Evolutionary conservation across 2,888 invertebrate species (phyloP), one percentile per base, ranked within the genome.

Genomic region (Helobdella robusta): DNA sequence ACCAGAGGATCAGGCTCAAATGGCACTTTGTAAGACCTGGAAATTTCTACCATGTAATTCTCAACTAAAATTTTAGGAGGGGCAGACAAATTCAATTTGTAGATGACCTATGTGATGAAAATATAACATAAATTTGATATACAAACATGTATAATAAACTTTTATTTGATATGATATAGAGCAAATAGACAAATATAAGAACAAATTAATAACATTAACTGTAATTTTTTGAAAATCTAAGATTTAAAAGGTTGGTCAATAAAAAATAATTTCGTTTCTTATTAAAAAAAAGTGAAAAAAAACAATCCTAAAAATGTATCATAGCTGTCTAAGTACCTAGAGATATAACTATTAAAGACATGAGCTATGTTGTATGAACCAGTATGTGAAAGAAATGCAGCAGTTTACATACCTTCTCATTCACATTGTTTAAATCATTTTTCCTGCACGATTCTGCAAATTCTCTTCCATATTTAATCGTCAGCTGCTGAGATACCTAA

Each of bases 41-140:
- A 92, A 73, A 97, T 97, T 82, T 94, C 94, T 11, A 72, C 66
- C 71, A 73, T 65, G 64, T 73, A 73, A 77, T 88, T 89, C 78
- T 95, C 95, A 8, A 97, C 88, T n/a, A 97, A 83, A 62, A 93
- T 81, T 78, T 92, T 94, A 0, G 94, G 90, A 1, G 95, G 95
- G 46, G 91, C 90, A 73, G 92, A 91, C 8, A 94, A 87, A 30
- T 89, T 87, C 80, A 97, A 82, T 81, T 95, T 97, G 75, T 91
- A 90, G 80, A 89, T 89, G 54, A 97, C 77, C 77, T 68, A n/a
- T n/a, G 64, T 11, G 63, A 18, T 8, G 32, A 23, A 2, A 15
- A 32, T 20, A 18, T 30, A 6, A 25, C 28, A 28, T 8, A 11
- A 8, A 58, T 5, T 52, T 6, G 11, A 52, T 8, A 18, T 11